These are phyloP conservation scores for Acleris sparsana DNA, from an alignment of 2,888 invertebrate genomes.

Conservation along the genomic window DNA sequence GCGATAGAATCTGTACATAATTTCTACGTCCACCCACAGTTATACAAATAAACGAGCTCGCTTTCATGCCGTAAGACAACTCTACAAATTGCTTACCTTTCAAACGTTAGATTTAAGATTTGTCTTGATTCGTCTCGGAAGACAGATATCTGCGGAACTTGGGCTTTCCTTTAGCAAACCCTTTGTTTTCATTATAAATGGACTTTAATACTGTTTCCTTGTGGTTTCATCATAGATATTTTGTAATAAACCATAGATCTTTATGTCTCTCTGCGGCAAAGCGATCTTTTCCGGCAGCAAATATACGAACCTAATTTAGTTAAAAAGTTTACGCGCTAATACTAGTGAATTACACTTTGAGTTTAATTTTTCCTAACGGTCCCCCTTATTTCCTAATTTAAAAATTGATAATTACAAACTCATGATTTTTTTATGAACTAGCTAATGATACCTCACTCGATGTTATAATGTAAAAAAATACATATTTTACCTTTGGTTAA, in stretches of 20 bases:
- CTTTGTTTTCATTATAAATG: slow-evolving; percentile 41
- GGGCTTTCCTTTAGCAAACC: slow-evolving; percentile 44
- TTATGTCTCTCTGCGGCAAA: neutral
- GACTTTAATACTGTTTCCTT: slow-evolving; percentile 34
- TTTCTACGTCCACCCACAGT: slow-evolving; percentile 34
- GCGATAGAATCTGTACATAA: slow-evolving; percentile 8
- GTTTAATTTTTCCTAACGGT: too few species aligned
- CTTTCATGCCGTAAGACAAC: slow-evolving; percentile 48
- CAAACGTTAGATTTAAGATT: slow-evolving; percentile 67
- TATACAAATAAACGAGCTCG: slow-evolving; percentile 55
- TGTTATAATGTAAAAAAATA: too few species aligned
- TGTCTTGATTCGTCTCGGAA: slow-evolving; percentile 59
- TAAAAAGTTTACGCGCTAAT: too few species aligned
- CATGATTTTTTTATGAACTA: too few species aligned
- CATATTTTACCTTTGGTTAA: too few species aligned
- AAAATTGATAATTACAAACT: too few species aligned
- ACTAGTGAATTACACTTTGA: too few species aligned
- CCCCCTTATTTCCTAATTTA: too few species aligned
- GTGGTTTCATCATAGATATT: neutral
- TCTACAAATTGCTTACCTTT: slow-evolving; percentile 72
- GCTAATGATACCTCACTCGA: too few species aligned
- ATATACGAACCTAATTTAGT: neutral
- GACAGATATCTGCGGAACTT: slow-evolving; percentile 55
- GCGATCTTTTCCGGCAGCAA: neutral
- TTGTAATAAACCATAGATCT: neutral